A percentile compares a stretch with the other conserved stretches of the same genome.
phyloP scores from a whole-genome alignment of 2,888 invertebrate genomes.

The Agrotis puta region DNA sequence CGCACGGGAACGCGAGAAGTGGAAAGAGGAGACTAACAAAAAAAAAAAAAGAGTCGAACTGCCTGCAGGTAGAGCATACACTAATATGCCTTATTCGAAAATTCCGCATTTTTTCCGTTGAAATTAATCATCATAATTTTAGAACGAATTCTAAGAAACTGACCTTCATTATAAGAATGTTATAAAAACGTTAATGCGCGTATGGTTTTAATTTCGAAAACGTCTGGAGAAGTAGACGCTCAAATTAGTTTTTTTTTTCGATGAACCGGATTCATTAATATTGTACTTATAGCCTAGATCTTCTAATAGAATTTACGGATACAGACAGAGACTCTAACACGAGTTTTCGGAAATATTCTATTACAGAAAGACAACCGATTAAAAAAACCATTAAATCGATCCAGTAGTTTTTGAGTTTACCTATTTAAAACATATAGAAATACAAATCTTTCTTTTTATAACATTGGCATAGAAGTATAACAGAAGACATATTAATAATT shows the following conservation, averaged over 20 bases:
- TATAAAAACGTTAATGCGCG: slow-evolving; percentile 15
- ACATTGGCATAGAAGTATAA: too few relatives aligned
- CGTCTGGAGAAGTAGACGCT: neutral
- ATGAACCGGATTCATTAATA: slow-evolving; percentile 11
- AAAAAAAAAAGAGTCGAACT: neutral
- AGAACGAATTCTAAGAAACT: slow-evolving; percentile 5
- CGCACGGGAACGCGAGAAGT: too few relatives aligned
- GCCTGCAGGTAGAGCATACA: neutral
- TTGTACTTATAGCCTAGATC: slow-evolving; percentile 6
- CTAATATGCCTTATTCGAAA: neutral
- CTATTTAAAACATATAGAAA: too few relatives aligned
- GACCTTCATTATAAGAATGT: slow-evolving; percentile 12
- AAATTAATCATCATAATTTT: slow-evolving; percentile 19
- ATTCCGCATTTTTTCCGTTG: neutral
- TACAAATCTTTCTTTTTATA: too few relatives aligned
- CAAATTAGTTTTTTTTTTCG: slow-evolving; percentile 32
- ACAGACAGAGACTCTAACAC: too few relatives aligned
- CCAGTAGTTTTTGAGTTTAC: too few relatives aligned
- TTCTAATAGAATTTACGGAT: neutral
- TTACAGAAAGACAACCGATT: too few relatives aligned
- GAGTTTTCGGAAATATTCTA: too few relatives aligned
- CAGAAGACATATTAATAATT: too few relatives aligned
- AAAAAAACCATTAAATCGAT: too few relatives aligned
- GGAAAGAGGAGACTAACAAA: neutral
- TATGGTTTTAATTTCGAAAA: slow-evolving; percentile 25